Percentiles rank a stretch among this genome's conserved stretches.
Conservation (phyloP, 2,888 invertebrate species). For the Leistus spinibarbis region DNA sequence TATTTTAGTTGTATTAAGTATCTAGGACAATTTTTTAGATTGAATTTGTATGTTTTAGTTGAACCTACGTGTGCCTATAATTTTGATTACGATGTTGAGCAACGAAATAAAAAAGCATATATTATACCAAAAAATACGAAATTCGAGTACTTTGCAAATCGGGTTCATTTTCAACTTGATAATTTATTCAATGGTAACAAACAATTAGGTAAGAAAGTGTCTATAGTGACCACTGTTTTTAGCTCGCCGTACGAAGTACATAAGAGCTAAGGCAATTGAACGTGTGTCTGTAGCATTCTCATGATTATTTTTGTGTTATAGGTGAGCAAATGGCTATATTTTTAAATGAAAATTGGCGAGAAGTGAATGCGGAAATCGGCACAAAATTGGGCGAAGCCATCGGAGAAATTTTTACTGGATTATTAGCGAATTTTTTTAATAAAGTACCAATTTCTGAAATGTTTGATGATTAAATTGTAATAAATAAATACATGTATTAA, state of each 20-base stretch:
- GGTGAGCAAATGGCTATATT: slow-evolving; percentile 44
- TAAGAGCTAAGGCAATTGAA: too few relatives aligned
- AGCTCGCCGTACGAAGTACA: too few relatives aligned
- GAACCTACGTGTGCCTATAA: neutral
- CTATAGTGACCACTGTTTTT: too few relatives aligned
- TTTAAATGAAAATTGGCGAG: slow-evolving; percentile 46
- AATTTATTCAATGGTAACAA: slow-evolving; percentile 45
- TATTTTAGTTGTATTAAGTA: neutral
- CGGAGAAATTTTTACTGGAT: slow-evolving; percentile 12
- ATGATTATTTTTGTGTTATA: slow-evolving; percentile 25
- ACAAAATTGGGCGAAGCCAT: slow-evolving; percentile 29
- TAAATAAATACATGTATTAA: neutral
- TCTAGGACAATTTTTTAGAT: neutral
- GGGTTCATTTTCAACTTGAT: slow-evolving; percentile 45
- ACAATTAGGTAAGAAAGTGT: slow-evolving; percentile 43
- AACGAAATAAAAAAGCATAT: slow-evolving; percentile 10
- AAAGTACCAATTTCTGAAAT: slow-evolving; percentile 34
- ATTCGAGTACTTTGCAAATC: slow-evolving; percentile 41
- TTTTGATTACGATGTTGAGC: slow-evolving; percentile 8
- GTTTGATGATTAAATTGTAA: slow-evolving; percentile 20
- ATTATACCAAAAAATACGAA: slow-evolving; percentile 7
- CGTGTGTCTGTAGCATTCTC: too few relatives aligned
- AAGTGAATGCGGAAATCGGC: slow-evolving; percentile 42
- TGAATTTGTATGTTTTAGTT: slow-evolving; percentile 18
- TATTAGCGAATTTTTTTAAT: slow-evolving; percentile 29